Evolutionary conservation across 2,797 vertebrate species (phyloP).

Genomic region (Coregonus suidteri): DNA sequence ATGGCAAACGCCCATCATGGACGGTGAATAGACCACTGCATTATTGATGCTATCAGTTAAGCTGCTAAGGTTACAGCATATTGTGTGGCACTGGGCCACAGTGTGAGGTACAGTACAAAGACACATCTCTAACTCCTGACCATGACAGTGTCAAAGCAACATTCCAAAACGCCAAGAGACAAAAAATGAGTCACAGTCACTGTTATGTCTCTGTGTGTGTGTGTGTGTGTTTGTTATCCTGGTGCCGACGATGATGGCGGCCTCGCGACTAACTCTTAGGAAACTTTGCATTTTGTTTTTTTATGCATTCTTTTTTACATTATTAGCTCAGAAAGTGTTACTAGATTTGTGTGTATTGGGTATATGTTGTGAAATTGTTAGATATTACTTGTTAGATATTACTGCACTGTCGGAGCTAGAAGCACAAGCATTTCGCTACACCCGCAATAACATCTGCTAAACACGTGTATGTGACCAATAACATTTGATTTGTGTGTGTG

Average conservation of each 20-base stretch:
- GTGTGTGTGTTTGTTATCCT: not conserved
- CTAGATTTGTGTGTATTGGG: no score
- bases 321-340: no score
- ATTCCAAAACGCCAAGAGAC: not conserved
- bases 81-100: constrained; percentile 28
- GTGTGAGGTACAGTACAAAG: not conserved
- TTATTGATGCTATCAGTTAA: constrained; percentile 66
- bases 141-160: not conserved
- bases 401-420: no score
- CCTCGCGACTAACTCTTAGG: no score
- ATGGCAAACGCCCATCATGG: constrained; percentile 27
- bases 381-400: no score
- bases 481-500: not conserved
- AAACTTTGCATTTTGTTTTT: no score
- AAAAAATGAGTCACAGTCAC: not conserved
- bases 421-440: no score
- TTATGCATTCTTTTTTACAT: no score
- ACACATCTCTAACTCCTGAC: not conserved
- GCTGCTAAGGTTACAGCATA: constrained; percentile 49
- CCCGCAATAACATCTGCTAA: no score
- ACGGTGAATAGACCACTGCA: constrained; percentile 46
- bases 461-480: no score
- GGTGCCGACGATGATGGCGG: no score
- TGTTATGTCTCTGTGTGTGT: not conserved
- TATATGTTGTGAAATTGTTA: no score